These are phyloP conservation scores for Heliocidaris erythrogramma DNA, from an alignment of 35 echinoderm and acorn worm genomes.

Conservation along the genomic window DNA sequence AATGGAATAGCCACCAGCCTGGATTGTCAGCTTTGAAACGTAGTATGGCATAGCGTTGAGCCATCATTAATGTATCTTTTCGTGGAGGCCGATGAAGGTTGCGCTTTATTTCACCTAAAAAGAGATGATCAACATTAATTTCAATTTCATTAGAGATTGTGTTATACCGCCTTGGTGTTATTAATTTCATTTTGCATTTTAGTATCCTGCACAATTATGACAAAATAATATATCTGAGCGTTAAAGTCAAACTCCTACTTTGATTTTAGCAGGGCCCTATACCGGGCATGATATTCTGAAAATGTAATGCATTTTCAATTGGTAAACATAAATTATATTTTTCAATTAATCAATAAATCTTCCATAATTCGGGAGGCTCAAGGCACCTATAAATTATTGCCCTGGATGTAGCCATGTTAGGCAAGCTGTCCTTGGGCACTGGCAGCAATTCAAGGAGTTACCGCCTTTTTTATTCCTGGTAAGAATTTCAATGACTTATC, in stretches of 20 bases:
- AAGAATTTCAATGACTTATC: background rate
- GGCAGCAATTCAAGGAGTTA: background rate
- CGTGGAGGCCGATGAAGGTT: slow-evolving; percentile 33
- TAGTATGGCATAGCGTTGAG: slow-evolving; percentile 55
- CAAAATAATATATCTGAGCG: background rate
- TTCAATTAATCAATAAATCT: no score
- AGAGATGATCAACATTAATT: background rate
- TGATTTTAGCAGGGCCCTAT: background rate
- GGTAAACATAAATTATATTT: no score
- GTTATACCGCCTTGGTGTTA: no score
- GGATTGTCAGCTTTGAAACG: slow-evolving; percentile 82
- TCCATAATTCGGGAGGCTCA: no score
- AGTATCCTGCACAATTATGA: background rate
- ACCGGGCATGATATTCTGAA: no score
- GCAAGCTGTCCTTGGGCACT: background rate
- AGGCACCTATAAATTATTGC: background rate
- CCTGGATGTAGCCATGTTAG: background rate
- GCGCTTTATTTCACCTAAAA: slow-evolving; percentile 47
- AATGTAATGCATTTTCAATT: no score
- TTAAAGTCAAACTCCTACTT: background rate
- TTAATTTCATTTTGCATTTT: background rate
- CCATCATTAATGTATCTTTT: slow-evolving; percentile 72
- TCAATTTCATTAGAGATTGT: background rate
- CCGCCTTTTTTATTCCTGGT: background rate
- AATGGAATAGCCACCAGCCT: slow-evolving; percentile 89